A percentile compares a stretch with the other conserved stretches of the same genome.
Conservation (phyloP, 2,113 vertebrate genomes). For the Takifugu flavidus region DNA sequence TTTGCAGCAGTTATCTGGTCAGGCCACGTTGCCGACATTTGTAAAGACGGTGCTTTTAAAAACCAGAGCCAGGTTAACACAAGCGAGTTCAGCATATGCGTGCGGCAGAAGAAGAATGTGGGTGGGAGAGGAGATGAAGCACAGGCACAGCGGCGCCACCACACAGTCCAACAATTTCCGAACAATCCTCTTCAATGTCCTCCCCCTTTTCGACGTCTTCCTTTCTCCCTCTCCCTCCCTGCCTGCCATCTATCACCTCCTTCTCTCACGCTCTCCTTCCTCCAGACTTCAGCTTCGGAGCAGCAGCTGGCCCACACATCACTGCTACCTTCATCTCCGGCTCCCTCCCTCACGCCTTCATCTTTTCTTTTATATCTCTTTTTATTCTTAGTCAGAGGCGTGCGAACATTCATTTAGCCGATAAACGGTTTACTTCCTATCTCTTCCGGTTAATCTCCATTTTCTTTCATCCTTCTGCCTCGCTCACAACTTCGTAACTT, state of each 20-base stretch:
- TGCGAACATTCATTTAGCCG: neutral
- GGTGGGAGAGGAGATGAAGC: conserved; percentile 31
- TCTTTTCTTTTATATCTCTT: neutral
- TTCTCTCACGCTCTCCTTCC: conserved; percentile 28
- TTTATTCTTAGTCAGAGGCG: neutral
- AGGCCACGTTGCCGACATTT: too few species aligned
- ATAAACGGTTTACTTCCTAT: neutral
- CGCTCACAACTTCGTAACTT: conserved; percentile 43
- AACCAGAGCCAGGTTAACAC: conserved; percentile 26
- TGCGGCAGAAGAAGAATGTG: conserved; percentile 34
- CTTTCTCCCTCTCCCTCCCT: conserved; percentile 21
- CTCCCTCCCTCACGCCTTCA: conserved; percentile 9
- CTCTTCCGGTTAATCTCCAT: neutral
- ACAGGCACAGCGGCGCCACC: conserved; percentile 11
- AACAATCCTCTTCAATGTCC: conserved; percentile 50
- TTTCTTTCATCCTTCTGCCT: neutral
- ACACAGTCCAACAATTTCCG: conserved; percentile 34
- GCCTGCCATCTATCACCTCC: conserved; percentile 41
- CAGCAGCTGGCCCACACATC: conserved; percentile 60
- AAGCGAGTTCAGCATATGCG: conserved; percentile 20
- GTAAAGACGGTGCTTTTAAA: neutral
- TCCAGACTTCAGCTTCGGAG: conserved; percentile 47
- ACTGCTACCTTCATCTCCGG: conserved; percentile 45
- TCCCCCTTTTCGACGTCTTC: conserved; percentile 54
- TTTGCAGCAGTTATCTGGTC: too few species aligned